phyloP scores from a whole-genome alignment of 2,113 vertebrate species.

The Dicentrarchus labrax region DNA sequence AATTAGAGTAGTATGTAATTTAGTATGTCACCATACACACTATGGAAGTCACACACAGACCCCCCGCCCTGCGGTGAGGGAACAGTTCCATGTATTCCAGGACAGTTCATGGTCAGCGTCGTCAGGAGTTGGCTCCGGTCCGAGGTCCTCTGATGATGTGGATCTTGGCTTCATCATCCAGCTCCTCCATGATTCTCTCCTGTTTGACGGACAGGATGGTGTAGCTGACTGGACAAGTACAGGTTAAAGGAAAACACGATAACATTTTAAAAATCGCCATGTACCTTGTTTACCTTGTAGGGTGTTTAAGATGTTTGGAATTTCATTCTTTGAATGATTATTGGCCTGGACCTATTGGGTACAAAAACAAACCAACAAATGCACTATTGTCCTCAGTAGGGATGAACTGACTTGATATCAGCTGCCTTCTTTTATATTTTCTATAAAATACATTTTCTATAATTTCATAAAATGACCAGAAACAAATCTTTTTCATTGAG shows the following conservation, averaged over 20 bases:
- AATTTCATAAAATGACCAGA: too few species aligned
- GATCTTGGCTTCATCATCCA: slow-evolving; percentile 76
- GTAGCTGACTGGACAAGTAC: slow-evolving; percentile 70
- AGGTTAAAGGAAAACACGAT: slow-evolving; percentile 48
- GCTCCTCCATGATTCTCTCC: slow-evolving; percentile 76
- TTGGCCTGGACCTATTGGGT: too few species aligned
- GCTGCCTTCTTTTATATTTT: too few species aligned
- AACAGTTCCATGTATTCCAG: background rate
- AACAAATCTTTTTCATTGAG: too few species aligned
- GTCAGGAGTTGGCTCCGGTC: slow-evolving; percentile 79
- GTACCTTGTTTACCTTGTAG: background rate
- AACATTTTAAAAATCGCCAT: background rate
- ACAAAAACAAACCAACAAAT: too few species aligned
- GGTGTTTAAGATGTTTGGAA: too few species aligned
- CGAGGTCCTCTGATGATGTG: slow-evolving; percentile 66
- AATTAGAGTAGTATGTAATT: background rate
- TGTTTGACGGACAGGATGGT: slow-evolving; percentile 79
- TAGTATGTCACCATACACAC: background rate
- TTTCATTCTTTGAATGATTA: too few species aligned
- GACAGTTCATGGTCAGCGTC: background rate
- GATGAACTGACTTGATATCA: too few species aligned
- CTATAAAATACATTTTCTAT: too few species aligned
- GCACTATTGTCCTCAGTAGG: too few species aligned
- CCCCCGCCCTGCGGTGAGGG: background rate
- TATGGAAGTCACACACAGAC: background rate